A percentile compares a stretch with the other conserved stretches of the same genome.
phyloP scores from a whole-genome alignment of 2,888 invertebrate genomes.

The Drosophila pegasa region DNA sequence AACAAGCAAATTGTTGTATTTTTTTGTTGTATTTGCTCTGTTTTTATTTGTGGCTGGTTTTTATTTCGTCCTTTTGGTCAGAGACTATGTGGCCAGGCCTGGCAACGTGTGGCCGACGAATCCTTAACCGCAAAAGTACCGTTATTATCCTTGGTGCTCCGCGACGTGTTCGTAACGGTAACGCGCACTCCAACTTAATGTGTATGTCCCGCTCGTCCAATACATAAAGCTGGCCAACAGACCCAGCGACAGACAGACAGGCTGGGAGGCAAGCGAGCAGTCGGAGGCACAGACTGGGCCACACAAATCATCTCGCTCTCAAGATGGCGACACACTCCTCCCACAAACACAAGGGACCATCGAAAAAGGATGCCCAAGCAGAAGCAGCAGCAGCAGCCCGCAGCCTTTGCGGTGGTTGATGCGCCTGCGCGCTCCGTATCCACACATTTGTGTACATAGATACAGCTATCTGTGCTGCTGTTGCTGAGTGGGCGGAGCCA shows the following conservation, averaged over 20 bases:
- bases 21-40: conserved; percentile 1
- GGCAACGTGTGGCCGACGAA: conserved; percentile 66
- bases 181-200: conserved; percentile 78
- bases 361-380: conserved; percentile 63
- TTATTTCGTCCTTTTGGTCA: conserved; percentile 20
- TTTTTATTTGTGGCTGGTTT: conserved; percentile 21
- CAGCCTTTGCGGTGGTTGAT: conserved; percentile 52
- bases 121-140: conserved; percentile 71
- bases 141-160: conserved; percentile 67
- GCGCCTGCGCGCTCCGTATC: conserved; percentile 71
- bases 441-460: background rate
- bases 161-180: conserved; percentile 79
- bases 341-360: conserved; percentile 41
- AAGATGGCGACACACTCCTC: conserved; percentile 54
- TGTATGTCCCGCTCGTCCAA: conserved; percentile 58
- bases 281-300: conserved; percentile 16
- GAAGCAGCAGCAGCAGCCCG: conserved; percentile 10
- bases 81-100: conserved; percentile 49
- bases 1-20: conserved; percentile 57
- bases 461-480: conserved; percentile 60
- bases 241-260: conserved; percentile 2
- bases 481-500: conserved; percentile 63
- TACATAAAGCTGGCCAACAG: conserved; percentile 18
- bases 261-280: background rate
- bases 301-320: conserved; percentile 61